Conservation (phyloP, 2,113 vertebrate species). For the Protobothrops flavoviridis region DNA sequence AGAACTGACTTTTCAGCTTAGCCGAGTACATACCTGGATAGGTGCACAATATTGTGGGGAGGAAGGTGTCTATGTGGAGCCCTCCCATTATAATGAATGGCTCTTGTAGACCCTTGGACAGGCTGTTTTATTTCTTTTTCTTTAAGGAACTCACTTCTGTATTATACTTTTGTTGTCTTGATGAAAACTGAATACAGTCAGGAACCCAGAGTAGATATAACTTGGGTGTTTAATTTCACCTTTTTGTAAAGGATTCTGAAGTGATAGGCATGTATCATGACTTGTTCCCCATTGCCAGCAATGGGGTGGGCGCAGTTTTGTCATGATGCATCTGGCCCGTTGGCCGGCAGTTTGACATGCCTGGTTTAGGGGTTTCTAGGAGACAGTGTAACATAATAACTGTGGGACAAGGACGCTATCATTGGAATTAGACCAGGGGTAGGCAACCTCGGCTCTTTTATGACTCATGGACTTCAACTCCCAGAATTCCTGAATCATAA, state of each 20-base stretch:
- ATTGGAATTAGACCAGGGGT: not conserved
- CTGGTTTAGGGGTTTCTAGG: not conserved
- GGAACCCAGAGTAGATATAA: not conserved
- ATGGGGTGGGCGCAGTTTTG: no score
- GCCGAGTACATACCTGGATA: not conserved
- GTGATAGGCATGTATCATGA: not conserved
- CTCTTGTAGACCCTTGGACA: not conserved
- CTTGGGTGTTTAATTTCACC: not conserved
- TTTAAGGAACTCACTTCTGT: not conserved
- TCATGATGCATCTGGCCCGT: no score
- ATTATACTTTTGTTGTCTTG: not conserved
- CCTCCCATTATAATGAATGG: not conserved
- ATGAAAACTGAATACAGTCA: not conserved
- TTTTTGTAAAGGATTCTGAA: not conserved
- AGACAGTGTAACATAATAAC: not conserved
- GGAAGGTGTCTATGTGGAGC: not conserved
- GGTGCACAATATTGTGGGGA: not conserved
- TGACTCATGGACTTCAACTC: no score
- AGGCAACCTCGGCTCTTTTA: no score
- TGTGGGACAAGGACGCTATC: not conserved
- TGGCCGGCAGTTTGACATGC: no score
- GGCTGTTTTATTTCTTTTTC: not conserved
- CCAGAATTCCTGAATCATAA: no score
- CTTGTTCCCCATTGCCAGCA: no score
- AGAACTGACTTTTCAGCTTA: not conserved